Evolutionary conservation across 2,113 vertebrate species (phyloP), one percentile per base, ranked within the genome.

Genomic region (Apteryx mantelli): DNA sequence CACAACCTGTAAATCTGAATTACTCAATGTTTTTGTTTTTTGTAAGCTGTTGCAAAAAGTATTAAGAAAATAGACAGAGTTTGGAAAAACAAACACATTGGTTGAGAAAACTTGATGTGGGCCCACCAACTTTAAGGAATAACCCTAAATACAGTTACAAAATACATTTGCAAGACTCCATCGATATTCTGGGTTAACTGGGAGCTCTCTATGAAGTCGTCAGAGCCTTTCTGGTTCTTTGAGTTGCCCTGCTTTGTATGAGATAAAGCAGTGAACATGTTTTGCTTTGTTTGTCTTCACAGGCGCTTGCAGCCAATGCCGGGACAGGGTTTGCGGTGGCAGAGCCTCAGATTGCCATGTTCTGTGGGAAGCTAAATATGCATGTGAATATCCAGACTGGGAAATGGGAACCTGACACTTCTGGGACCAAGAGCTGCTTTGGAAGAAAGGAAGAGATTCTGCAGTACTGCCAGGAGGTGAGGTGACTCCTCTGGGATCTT

Each of bases 381-480:
- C 99, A 99, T 5, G 98, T 99, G 92, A 99, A 99, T 95, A 99
- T 99, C 93, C 99, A 99, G 97, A 99, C 99, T 28, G 99, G 99
- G 84, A 99, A 99, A 96, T 99, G 99, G 99, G 99, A 99, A 50
- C 98, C 99, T 4, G 99, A 99, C 97, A 98, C 99, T 50, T 98
- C 99, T 0, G 99, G 99, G 80, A 98, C 98, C 65, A 98, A 99
- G 97, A 99, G 98, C 97, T 99, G 99, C 93, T 96, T 99, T 65
- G 98, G 97, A 95, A 99, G 97, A 95, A 99, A 99, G 94, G 99
- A 99, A 78, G 99, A 98, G 15, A 98, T 99, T 94, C 98, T 99
- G 95, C 99, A 99, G 92, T 99, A 99, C 98, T 99, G 99, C 96
- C 99, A 99, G 96, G 99, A 99, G 99, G 99, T 99, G 97, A 99